These are phyloP conservation scores for Oopsacas minuta DNA, from an alignment of 37 sponge, comb jelly and placozoan species.

Conservation along the genomic window DNA sequence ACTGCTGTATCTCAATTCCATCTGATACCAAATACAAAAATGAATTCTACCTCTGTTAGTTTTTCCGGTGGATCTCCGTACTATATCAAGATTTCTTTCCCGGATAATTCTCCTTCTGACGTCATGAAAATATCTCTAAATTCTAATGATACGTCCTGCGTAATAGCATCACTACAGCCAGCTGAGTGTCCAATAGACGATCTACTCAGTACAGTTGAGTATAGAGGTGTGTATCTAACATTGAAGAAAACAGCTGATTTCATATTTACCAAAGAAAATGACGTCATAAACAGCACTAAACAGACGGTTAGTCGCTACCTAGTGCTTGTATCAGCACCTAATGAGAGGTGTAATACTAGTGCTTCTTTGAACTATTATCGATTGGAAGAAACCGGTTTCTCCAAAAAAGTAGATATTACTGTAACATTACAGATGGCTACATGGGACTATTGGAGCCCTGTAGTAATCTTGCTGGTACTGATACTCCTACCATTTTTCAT, in stretches of 20 bases:
- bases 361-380: neutral
- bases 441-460: neutral
- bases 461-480: neutral
- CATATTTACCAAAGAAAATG: neutral
- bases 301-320: neutral
- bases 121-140: neutral
- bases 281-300: neutral
- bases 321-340: neutral
- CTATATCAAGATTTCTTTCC: neutral
- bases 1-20: neutral
- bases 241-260: neutral
- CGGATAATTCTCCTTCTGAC: neutral
- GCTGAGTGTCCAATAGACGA: conserved; percentile 2
- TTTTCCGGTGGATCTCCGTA: neutral
- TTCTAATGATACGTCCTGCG: neutral
- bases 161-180: neutral
- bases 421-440: neutral
- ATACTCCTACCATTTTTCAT: neutral
- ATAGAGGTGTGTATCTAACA: neutral
- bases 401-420: neutral
- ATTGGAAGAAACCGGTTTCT: neutral
- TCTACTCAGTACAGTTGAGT: neutral
- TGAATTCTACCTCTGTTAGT: neutral
- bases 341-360: neutral
- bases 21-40: neutral